Conservation (phyloP, 1,140 invertebrate genomes). For the Hylaeus anthracinus region DNA sequence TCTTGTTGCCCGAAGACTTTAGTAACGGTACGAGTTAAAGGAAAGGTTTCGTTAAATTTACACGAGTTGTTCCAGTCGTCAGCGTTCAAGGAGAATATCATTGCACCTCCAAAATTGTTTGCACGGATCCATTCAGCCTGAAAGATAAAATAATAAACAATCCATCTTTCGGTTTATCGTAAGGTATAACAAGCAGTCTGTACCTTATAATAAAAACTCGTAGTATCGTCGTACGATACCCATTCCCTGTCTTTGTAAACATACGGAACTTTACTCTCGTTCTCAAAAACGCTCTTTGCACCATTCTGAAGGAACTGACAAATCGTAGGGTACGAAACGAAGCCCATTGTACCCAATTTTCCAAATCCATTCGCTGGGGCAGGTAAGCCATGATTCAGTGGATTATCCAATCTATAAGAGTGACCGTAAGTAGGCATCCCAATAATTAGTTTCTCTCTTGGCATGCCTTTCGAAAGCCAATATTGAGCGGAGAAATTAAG, state of each 20-base stretch:
- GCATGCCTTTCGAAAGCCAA: slow-evolving; percentile 91
- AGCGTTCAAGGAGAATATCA: slow-evolving; percentile 89
- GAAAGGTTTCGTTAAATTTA: slow-evolving; percentile 70
- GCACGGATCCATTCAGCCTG: slow-evolving; percentile 84
- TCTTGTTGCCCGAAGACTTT: slow-evolving; percentile 32
- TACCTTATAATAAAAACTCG: slow-evolving; percentile 89
- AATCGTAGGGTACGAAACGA: slow-evolving; percentile 85
- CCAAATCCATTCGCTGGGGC: slow-evolving; percentile 88
- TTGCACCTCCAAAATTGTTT: slow-evolving; percentile 85
- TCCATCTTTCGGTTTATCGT: background rate
- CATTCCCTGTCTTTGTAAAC: slow-evolving; percentile 88
- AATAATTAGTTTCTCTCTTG: slow-evolving; percentile 90
- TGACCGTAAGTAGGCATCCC: slow-evolving; percentile 96
- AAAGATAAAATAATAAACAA: slow-evolving; percentile 46
- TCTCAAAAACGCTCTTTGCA: slow-evolving; percentile 83
- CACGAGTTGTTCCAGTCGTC: slow-evolving; percentile 85
- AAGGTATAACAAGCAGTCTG: background rate
- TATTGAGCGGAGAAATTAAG: slow-evolving; percentile 91
- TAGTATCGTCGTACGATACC: slow-evolving; percentile 92
- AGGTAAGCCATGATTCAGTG: slow-evolving; percentile 84
- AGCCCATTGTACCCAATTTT: slow-evolving; percentile 85
- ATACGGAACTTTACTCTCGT: slow-evolving; percentile 89
- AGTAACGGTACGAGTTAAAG: slow-evolving; percentile 65
- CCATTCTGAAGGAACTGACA: slow-evolving; percentile 85
- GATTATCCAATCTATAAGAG: slow-evolving; percentile 87